Base-by-base conservation (phyloP, 2,888 invertebrate genomes). In the Diarsia rubi region DNA sequence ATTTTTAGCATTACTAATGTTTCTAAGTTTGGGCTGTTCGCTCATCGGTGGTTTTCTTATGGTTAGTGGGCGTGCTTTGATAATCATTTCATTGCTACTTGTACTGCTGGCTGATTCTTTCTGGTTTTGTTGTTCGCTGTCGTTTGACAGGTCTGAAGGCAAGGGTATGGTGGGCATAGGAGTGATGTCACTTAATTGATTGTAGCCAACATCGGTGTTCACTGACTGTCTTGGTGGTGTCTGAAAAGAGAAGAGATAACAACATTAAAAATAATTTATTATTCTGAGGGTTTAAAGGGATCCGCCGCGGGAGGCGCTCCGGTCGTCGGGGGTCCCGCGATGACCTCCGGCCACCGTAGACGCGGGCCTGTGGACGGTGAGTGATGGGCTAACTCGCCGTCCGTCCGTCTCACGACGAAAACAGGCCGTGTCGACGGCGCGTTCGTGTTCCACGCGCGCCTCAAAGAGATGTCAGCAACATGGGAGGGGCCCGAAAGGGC, bases 1-100 rank as follows among this genome's bases (percentile, higher is more conserved):
- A 78, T 97, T 97, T 81, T 97, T 96, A 65, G 97, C 93, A 54
- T 92, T 95, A 78, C 95, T 97, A 83, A 97, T 93, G 74, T 97
- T 97, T 92, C 98, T 97, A 69, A 98, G 94, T 89, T 98, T 98
- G 6, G 98, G 98, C 88, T 98, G 98, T 90, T 98, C 98, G 86
- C 98, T 97, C 62, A 98, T 93, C n/a, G 98, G 98, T 87, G 98
- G 98, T 92, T 98, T 98, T 93, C 98, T 97, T 82, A 98, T 98
- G 64, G 98, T 98, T 79, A 98, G 93, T 0, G 98, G 98, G 86
- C 98, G 98, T 1, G 98, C 98, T 95, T 98, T 98, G 84, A 98
- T 95, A 74, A 95, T 96, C 96, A 95, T 95, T 74, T 96, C 96
- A 77, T 91, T 95, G 85, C 90, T 92, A 84, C 88, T 91, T 45